phyloP scores from a whole-genome alignment of 2,888 invertebrate species.

The Nomada flava region DNA sequence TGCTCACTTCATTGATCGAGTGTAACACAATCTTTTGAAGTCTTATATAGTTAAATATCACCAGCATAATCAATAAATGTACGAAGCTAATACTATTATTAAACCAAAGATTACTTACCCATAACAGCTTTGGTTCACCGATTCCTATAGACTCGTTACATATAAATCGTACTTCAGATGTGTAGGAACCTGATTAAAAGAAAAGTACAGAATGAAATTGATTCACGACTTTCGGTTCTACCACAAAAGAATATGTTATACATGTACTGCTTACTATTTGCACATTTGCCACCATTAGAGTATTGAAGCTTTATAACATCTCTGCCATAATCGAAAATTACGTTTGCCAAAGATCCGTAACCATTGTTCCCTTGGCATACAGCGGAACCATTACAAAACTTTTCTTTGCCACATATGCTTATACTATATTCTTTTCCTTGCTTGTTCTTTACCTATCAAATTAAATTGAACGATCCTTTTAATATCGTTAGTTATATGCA shows the following conservation, averaged over 20 bases:
- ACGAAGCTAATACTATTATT: not conserved
- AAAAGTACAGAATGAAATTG: slow-evolving; percentile 7
- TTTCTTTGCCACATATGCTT: slow-evolving; percentile 72
- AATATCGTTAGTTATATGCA: not conserved
- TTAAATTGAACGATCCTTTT: slow-evolving; percentile 17
- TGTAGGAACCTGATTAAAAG: slow-evolving; percentile 67
- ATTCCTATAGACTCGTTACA: slow-evolving; percentile 70
- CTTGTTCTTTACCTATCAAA: slow-evolving; percentile 64
- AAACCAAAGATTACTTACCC: slow-evolving; percentile 70
- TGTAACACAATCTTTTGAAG: not conserved
- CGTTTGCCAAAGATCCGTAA: slow-evolving; percentile 73
- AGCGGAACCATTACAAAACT: slow-evolving; percentile 73
- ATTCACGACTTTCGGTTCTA: slow-evolving; percentile 29
- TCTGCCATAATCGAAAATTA: slow-evolving; percentile 73
- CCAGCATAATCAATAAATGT: not conserved
- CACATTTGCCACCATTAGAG: slow-evolving; percentile 72
- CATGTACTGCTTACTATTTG: slow-evolving; percentile 66
- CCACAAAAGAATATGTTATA: not conserved
- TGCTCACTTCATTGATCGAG: not conserved
- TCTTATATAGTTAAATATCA: not conserved
- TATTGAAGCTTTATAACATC: slow-evolving; percentile 73
- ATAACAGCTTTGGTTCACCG: slow-evolving; percentile 69
- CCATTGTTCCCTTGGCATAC: slow-evolving; percentile 71
- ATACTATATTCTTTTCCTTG: slow-evolving; percentile 72
- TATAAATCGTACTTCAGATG: slow-evolving; percentile 72